These are phyloP conservation scores for Petroica traversi DNA, from an alignment of 2,113 vertebrate genomes.

Conservation along the genomic window DNA sequence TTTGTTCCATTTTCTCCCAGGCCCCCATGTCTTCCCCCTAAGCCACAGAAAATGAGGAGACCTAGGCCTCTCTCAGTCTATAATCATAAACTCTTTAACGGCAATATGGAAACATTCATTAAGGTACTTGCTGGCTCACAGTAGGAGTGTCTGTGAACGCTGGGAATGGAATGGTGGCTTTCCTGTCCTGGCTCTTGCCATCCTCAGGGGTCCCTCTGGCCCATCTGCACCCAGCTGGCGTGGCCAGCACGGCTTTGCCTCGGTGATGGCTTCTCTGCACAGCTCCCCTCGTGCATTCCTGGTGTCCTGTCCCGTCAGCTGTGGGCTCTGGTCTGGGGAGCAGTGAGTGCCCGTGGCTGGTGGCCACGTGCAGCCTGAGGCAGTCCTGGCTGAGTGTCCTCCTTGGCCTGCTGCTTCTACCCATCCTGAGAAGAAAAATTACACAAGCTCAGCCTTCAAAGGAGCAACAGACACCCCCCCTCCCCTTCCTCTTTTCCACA, in stretches of 20 bases:
- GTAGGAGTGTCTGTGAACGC: constrained; percentile 74
- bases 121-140: constrained; percentile 88
- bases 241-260: background rate
- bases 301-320: background rate
- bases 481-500: background rate
- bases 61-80: constrained; percentile 96
- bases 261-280: background rate
- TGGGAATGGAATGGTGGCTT: constrained; percentile 78
- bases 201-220: background rate
- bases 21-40: constrained; percentile 98
- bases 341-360: no score
- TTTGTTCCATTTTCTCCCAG: constrained; percentile 85
- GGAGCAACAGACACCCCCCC: background rate
- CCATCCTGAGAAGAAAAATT: background rate
- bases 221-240: background rate
- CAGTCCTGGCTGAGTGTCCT: background rate
- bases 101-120: constrained; percentile 99
- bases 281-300: background rate
- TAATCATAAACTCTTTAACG: constrained; percentile 99
- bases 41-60: constrained; percentile 99
- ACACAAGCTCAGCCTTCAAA: background rate
- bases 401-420: background rate
- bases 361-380: accelerated
- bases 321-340: accelerated
- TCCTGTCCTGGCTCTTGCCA: constrained; percentile 24